Evolutionary conservation across 2,797 vertebrate species (phyloP), one percentile per base, ranked within the genome.

Genomic region (Antrozous pallidus): DNA sequence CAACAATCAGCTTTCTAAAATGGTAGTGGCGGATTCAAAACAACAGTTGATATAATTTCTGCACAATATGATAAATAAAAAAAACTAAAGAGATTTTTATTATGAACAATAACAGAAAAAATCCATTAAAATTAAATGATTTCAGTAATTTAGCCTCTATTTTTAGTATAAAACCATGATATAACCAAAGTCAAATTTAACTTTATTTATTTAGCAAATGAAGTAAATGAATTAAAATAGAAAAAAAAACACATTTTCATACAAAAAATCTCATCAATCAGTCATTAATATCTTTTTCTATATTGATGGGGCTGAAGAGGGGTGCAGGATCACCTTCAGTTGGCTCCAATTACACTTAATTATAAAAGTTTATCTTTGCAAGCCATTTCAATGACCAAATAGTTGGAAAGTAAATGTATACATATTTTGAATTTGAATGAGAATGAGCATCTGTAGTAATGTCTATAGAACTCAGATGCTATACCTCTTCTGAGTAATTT

Each of bases 21-120:
- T 63, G 33, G n/a, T 36, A 88, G 22, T 58, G 22, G 87, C 61
- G 74, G 81, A 95, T 95, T 85, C 38, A 78, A 96, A 95, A 91
- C 4, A 90, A 22, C 2, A 75, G 3, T 54, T 17, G 85, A 38
- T 80, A 2, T 69, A 77, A 80, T 87, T 86, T 86, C 33, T 84
- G 13, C 16, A 49, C 38, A 86, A 81, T 85, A 74, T 24, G 26
- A 40, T 85, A 8, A 65, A 58, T 40, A 65, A 80, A 84, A 84
- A 84, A 87, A 36, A 31, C 1, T 18, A 65, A 84, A 56, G 2
- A 28, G 22, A 31, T 33, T 78, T 84, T 58, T 69, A 77, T 54
- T 67, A 4, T 65, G 33, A 94, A 81, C 5, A 90, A 78, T 7
- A 73, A 1, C 9, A 17, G 40, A 36, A 92, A 56, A 47, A 9